phyloP scores from a whole-genome alignment of 1,140 invertebrate genomes.

The Mercenaria mercenaria region DNA sequence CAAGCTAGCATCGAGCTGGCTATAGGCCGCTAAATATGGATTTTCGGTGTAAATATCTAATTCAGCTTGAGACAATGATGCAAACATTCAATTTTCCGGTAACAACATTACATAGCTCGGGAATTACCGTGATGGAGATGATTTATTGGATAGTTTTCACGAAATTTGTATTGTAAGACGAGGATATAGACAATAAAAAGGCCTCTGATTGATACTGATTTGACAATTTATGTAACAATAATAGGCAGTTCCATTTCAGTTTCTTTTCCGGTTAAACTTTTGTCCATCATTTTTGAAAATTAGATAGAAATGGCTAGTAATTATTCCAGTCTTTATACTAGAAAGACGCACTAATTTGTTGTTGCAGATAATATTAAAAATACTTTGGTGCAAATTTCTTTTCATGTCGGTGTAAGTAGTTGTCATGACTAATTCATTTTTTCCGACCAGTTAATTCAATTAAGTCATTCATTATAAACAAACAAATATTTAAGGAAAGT shows the following conservation, averaged over 20 bases:
- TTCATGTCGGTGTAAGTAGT: too few relatives aligned
- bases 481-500: too few relatives aligned
- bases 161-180: not conserved
- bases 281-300: not conserved
- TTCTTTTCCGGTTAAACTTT: not conserved
- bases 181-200: not conserved
- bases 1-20: not conserved
- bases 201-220: not conserved
- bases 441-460: too few relatives aligned
- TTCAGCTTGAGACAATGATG: slow-evolving; percentile 43
- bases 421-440: too few relatives aligned
- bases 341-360: too few relatives aligned
- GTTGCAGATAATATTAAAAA: too few relatives aligned
- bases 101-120: slow-evolving; percentile 41
- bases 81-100: slow-evolving; percentile 67
- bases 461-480: too few relatives aligned
- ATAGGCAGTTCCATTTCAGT: not conserved
- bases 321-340: too few relatives aligned
- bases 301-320: too few relatives aligned
- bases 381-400: too few relatives aligned
- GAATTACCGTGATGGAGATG: slow-evolving; percentile 30
- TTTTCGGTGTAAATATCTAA: slow-evolving; percentile 55
- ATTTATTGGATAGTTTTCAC: slow-evolving; percentile 1
- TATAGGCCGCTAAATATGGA: slow-evolving; percentile 50
- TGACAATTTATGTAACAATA: not conserved